phyloP scores from a whole-genome alignment of 2,888 invertebrate species.

The Tetranychus truncatus region DNA sequence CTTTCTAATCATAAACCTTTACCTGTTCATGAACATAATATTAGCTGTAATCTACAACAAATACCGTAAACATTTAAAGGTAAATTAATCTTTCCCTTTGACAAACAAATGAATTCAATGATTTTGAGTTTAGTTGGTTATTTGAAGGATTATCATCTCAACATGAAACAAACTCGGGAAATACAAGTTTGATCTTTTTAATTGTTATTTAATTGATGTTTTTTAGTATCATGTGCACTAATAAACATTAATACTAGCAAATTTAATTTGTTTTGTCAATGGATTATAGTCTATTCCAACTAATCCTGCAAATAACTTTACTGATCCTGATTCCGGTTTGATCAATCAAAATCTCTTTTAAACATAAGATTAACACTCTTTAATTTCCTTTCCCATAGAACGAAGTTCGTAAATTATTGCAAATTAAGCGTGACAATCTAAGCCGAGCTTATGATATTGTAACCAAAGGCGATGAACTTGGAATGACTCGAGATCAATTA shows the following conservation, averaged over 20 bases:
- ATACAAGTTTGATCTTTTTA: no score
- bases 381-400: slow-evolving; percentile 18
- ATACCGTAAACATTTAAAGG: slow-evolving; percentile 34
- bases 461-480: slow-evolving; percentile 25
- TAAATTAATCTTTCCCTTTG: background rate
- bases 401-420: slow-evolving; percentile 29
- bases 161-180: background rate
- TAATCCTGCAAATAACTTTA: background rate
- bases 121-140: background rate
- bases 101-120: background rate
- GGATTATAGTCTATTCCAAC: background rate
- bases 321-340: background rate
- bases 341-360: background rate
- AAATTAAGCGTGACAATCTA: slow-evolving; percentile 33
- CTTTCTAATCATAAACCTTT: slow-evolving; percentile 35
- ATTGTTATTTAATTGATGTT: no score
- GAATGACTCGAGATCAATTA: slow-evolving; percentile 31
- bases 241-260: no score
- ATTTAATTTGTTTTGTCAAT: no score
- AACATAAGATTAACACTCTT: slow-evolving; percentile 20
- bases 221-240: no score
- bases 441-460: slow-evolving; percentile 33
- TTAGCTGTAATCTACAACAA: slow-evolving; percentile 37
- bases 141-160: background rate
- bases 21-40: slow-evolving; percentile 38